Conservation (phyloP, 2,113 vertebrate genomes). For the Nematolebias whitei region DNA sequence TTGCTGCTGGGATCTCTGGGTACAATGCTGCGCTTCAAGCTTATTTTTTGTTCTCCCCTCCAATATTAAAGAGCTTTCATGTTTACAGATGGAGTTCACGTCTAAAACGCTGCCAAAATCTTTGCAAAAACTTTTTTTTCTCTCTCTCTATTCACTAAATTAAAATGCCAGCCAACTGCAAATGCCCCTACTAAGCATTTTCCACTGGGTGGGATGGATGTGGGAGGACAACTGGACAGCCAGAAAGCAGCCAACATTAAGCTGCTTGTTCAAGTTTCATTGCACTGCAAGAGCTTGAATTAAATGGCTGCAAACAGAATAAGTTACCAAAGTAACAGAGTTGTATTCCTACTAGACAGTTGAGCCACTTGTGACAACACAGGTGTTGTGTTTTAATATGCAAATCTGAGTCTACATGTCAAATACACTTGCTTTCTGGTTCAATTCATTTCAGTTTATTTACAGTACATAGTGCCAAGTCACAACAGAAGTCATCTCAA, state of each 20-base stretch:
- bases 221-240: constrained; percentile 33
- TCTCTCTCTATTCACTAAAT: constrained; percentile 14
- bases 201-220: constrained; percentile 38
- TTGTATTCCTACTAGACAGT: constrained; percentile 37
- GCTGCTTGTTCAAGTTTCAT: constrained; percentile 2
- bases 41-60: not conserved
- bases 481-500: too few species aligned
- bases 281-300: constrained; percentile 25
- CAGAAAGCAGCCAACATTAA: too few species aligned
- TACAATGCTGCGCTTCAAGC: constrained; percentile 4
- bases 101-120: not conserved
- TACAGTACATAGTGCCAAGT: too few species aligned
- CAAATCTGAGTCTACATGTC: too few species aligned
- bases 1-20: constrained; percentile 10
- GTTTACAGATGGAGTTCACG: not conserved
- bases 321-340: constrained; percentile 65
- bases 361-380: not conserved
- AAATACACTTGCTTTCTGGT: too few species aligned
- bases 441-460: too few species aligned
- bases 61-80: not conserved
- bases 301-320: constrained; percentile 68
- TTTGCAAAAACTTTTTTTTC: not conserved
- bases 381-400: too few species aligned
- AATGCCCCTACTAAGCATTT: constrained; percentile 22
- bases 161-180: constrained; percentile 42